Percentiles rank a stretch among this genome's conserved stretches.
phyloP scores from a whole-genome alignment of 2,113 vertebrate species.

The Symphodus melops region DNA sequence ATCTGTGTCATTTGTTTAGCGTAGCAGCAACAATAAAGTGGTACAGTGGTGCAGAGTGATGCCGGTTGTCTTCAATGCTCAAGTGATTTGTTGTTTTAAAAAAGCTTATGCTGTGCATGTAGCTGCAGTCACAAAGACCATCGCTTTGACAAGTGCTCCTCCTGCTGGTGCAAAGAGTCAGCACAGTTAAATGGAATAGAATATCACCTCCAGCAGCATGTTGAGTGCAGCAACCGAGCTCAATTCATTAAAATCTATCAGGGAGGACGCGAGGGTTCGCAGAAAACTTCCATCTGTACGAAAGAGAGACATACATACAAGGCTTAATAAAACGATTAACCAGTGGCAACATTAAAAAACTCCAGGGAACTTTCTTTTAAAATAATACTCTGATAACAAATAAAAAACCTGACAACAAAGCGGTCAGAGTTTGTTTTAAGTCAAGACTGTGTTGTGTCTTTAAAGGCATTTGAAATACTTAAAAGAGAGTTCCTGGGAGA shows the following conservation, averaged over 20 bases:
- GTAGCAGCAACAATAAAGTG: constrained; percentile 43
- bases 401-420: too few relatives aligned
- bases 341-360: too few relatives aligned
- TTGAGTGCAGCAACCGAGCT: constrained; percentile 96
- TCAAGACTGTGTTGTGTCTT: too few relatives aligned
- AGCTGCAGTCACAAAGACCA: not conserved
- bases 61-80: constrained; percentile 38
- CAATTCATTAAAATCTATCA: constrained; percentile 97
- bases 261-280: constrained; percentile 90
- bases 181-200: not conserved
- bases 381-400: too few relatives aligned
- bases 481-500: too few relatives aligned
- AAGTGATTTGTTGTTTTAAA: constrained; percentile 47
- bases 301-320: not conserved
- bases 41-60: constrained; percentile 25
- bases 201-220: constrained; percentile 94
- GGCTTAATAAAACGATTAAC: too few relatives aligned
- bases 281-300: constrained; percentile 94
- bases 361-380: too few relatives aligned
- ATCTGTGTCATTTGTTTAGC: constrained; percentile 41
- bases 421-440: too few relatives aligned
- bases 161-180: constrained; percentile 73
- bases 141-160: constrained; percentile 76
- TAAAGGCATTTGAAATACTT: too few relatives aligned
- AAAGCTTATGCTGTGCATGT: constrained; percentile 22